Evolutionary conservation across 2,113 vertebrate genomes (phyloP), one percentile per base, ranked within the genome.

Genomic region (Pachypanchax playfairii): DNA sequence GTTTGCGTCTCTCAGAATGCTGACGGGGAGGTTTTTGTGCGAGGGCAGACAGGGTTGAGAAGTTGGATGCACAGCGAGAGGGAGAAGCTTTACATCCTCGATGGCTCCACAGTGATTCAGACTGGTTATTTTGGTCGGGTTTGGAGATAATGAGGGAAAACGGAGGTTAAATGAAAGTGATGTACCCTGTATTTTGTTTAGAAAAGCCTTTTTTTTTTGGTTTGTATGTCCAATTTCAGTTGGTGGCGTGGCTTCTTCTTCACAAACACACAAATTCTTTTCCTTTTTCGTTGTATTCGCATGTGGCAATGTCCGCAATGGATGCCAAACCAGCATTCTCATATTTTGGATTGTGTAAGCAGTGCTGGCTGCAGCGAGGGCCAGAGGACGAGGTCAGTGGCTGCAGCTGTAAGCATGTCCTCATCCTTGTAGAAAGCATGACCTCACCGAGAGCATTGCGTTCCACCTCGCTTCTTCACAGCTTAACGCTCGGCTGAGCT

Each of bases 321-420:
- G 39, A 43, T 63, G 77, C 85, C 80, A 87, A 75, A 54, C 39
- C 65, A 1, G 25, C 51, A 11, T 63, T 76, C 67, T 79, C 65
- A 36, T 50, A 43, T 9, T 26, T 31, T 46, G 48, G 65, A 14
- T 75, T 70, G 77, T 58, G 68, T 70, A 79, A 83, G 79, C 41
- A 3, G 29, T 18, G 49, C 61, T 43, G n/a, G 53, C 66, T 41
- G 31, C 25, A 28, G 26, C 25, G 33, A 35, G 18, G 69, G 57
- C 75, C 70, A 50, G 70, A 48, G 67, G 65, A 62, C 65, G 33
- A 67, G 83, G 78, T 87, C 85, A 76, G 70, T 3, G 56, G 59
- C 70, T 15, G 63, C 83, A 85, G 83, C 72, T 87, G 76, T 78
- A 58, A 8, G 14, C 56, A 77, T 82, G 83, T 74, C 81, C 59